phyloP scores from a whole-genome alignment of 2,888 invertebrate species.

The Heliconius ethilla region DNA sequence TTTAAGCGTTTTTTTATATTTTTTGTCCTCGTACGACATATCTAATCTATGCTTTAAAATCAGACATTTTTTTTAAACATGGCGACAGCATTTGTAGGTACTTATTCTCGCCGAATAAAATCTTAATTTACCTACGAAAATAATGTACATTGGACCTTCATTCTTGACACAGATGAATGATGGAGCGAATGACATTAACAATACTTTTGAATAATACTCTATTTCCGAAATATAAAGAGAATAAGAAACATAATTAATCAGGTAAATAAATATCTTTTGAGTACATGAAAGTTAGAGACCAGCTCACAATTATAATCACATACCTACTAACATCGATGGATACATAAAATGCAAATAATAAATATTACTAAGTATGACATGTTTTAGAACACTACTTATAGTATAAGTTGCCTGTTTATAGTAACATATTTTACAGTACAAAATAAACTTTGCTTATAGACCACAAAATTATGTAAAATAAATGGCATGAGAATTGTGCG shows the following conservation, averaged over 20 bases:
- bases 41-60: conserved; percentile 58
- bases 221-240: conserved; percentile 48
- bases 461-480: conserved; percentile 7
- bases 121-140: conserved; percentile 74
- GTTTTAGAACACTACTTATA: conserved; percentile 37
- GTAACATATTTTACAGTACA: conserved; percentile 37
- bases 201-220: conserved; percentile 57
- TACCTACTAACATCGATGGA: conserved; percentile 60
- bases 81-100: conserved; percentile 52
- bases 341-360: conserved; percentile 75
- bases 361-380: conserved; percentile 63
- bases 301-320: conserved; percentile 67
- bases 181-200: conserved; percentile 57
- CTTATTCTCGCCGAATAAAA: conserved; percentile 60
- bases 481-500: conserved; percentile 63
- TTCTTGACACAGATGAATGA: conserved; percentile 65
- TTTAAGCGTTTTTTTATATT: conserved; percentile 71
- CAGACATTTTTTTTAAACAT: conserved; percentile 63
- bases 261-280: conserved; percentile 70
- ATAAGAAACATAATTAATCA: conserved; percentile 62
- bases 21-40: conserved; percentile 61
- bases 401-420: conserved; percentile 41
- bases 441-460: conserved; percentile 4
- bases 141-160: conserved; percentile 74
- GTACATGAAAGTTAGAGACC: conserved; percentile 78